Evolutionary conservation across 92 coral and sea anemone genomes (phyloP).

Genomic region (Actinernus sp.): DNA sequence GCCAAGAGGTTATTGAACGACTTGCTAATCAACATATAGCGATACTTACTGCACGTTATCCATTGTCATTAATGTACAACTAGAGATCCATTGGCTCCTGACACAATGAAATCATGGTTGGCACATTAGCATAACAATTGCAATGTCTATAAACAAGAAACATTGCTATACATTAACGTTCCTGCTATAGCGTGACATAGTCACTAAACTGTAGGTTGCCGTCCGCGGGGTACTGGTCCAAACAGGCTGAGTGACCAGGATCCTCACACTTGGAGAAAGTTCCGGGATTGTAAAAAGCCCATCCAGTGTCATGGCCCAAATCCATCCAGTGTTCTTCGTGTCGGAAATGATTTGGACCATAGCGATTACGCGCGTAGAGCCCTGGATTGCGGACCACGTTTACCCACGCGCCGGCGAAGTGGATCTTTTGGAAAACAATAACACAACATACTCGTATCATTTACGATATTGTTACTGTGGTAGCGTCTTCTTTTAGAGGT

Average conservation of each 20-base stretch:
- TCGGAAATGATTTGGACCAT: slow-evolving; percentile 82
- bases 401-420: slow-evolving; percentile 93
- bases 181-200: slow-evolving; percentile 31
- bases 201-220: slow-evolving; percentile 93
- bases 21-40: too few species aligned
- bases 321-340: slow-evolving; percentile 99
- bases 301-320: slow-evolving; percentile 76
- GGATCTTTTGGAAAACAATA: slow-evolving; percentile 36
- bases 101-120: too few species aligned
- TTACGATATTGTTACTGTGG: too few species aligned
- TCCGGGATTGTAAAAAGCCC: slow-evolving; percentile 89
- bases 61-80: too few species aligned
- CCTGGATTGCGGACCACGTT: slow-evolving; percentile 98
- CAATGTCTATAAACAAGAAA: too few species aligned
- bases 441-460: too few species aligned
- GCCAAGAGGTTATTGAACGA: too few species aligned
- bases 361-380: slow-evolving; percentile 95
- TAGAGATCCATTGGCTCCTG: too few species aligned
- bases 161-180: too few species aligned
- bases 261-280: slow-evolving; percentile 68
- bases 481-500: too few species aligned
- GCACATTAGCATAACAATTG: too few species aligned
- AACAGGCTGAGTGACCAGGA: slow-evolving; percentile 92
- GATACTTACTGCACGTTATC: too few species aligned
- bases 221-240: slow-evolving; percentile 89